Conservation (phyloP, 2,113 vertebrate species). For the Hepsetus odoe region DNA sequence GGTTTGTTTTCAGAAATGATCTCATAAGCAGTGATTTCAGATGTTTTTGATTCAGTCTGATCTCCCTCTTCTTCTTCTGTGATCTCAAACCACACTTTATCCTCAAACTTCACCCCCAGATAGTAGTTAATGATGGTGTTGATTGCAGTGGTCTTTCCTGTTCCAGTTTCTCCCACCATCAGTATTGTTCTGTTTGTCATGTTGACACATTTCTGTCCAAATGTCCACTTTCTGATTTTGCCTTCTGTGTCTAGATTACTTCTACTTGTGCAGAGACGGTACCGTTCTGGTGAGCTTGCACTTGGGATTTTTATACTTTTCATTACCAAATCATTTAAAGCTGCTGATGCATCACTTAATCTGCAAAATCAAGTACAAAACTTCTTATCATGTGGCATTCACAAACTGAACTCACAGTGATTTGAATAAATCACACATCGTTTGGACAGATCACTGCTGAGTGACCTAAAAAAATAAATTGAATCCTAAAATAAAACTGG, state of each 20-base stretch:
- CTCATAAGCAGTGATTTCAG: conserved; percentile 53
- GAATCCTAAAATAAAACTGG: too few species aligned
- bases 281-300: neutral
- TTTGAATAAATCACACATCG: too few species aligned
- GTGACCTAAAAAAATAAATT: too few species aligned
- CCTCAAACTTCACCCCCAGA: conserved; percentile 49
- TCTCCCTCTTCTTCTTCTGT: conserved; percentile 43
- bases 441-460: too few species aligned
- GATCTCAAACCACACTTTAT: conserved; percentile 51
- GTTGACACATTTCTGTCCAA: neutral
- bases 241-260: neutral
- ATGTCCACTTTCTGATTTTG: conserved; percentile 19
- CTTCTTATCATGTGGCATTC: too few species aligned
- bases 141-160: conserved; percentile 58
- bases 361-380: too few species aligned
- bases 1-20: conserved; percentile 33
- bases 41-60: conserved; percentile 54
- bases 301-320: neutral
- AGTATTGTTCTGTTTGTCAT: conserved; percentile 44
- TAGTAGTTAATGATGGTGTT: conserved; percentile 57
- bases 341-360: neutral
- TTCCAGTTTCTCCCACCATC: conserved; percentile 54
- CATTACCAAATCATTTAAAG: neutral
- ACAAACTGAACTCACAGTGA: too few species aligned
- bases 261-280: neutral